phyloP scores from a whole-genome alignment of 2,888 invertebrate genomes.

The Boloria euphrosyne region DNA sequence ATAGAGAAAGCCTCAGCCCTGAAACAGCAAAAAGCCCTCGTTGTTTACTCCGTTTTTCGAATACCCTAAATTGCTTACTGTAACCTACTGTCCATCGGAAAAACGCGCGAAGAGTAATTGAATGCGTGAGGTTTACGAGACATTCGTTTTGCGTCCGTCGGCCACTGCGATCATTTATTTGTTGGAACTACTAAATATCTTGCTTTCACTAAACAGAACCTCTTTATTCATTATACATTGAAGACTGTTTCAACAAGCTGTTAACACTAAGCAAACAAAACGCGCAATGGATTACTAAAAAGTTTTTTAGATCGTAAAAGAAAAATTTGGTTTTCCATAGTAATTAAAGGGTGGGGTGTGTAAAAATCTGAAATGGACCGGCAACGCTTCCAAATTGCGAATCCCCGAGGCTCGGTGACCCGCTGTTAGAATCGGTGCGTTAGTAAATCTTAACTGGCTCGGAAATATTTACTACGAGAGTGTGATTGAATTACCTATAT shows the following conservation, averaged over 20 bases:
- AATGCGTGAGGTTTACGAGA: conserved; percentile 54
- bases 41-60: conserved; percentile 38
- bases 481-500: conserved; percentile 18
- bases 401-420: conserved; percentile 49
- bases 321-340: conserved; percentile 26
- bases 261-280: background rate
- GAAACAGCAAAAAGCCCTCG: conserved; percentile 28
- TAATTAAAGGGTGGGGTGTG: conserved; percentile 49
- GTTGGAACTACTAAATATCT: conserved; percentile 35
- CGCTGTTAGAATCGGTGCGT: conserved; percentile 50
- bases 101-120: conserved; percentile 51
- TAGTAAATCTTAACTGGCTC: conserved; percentile 49
- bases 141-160: conserved; percentile 49
- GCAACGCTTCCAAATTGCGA: conserved; percentile 54
- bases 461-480: conserved; percentile 27
- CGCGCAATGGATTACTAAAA: conserved; percentile 21
- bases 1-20: conserved; percentile 7
- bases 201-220: background rate
- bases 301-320: background rate
- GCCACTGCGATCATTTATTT: conserved; percentile 48
- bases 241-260: background rate
- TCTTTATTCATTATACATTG: conserved; percentile 24
- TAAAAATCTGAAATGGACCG: conserved; percentile 57
- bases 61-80: conserved; percentile 44
- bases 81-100: conserved; percentile 45